A percentile compares a stretch with the other conserved stretches of the same genome.
Conservation (phyloP, 2,888 invertebrate species). For the Leucophenga montana region DNA sequence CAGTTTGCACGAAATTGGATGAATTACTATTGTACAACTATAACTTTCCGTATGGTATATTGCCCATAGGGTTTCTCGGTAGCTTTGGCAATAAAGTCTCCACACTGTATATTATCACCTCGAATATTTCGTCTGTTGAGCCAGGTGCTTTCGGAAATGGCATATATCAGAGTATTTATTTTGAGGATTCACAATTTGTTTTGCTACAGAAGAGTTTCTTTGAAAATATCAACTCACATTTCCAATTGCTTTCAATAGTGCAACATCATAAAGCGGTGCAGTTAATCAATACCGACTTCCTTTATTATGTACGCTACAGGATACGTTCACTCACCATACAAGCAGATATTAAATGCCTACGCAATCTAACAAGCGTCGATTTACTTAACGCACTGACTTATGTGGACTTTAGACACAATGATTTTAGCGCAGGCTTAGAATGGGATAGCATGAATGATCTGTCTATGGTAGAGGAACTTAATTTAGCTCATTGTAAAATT, state of each 20-base stretch:
- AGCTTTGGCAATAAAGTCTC: constrained; percentile 43
- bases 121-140: constrained; percentile 50
- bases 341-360: constrained; percentile 48
- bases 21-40: constrained; percentile 60
- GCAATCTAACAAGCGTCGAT: constrained; percentile 53
- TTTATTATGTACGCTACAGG: constrained; percentile 55
- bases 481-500: constrained; percentile 58
- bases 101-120: constrained; percentile 50
- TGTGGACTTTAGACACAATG: constrained; percentile 61
- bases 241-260: constrained; percentile 49
- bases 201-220: constrained; percentile 51
- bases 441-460: constrained; percentile 51
- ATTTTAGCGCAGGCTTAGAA: constrained; percentile 47
- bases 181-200: constrained; percentile 54
- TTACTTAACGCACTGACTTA: constrained; percentile 51
- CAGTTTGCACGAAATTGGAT: constrained; percentile 48
- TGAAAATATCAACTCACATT: constrained; percentile 35
- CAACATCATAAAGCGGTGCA: constrained; percentile 46
- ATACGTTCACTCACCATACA: constrained; percentile 53
- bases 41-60: constrained; percentile 44
- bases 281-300: constrained; percentile 47
- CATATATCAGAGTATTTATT: constrained; percentile 45
- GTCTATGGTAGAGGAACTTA: constrained; percentile 56
- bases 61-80: constrained; percentile 57
- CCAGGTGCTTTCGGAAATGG: constrained; percentile 57